Evolutionary conservation across 2,888 invertebrate genomes (phyloP).

Genomic region (Cabera pusaria): DNA sequence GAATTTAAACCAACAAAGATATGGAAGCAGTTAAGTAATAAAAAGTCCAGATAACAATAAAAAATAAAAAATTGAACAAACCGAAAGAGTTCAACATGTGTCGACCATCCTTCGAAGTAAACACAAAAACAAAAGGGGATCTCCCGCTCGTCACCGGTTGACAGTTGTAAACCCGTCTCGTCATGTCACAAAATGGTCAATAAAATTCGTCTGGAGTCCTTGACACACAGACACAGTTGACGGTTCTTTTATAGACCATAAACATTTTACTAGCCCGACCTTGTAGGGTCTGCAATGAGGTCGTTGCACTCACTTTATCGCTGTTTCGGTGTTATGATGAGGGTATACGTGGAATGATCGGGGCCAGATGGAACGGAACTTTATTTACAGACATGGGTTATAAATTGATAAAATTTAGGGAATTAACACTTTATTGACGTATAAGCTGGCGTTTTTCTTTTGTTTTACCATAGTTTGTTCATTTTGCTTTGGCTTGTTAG

Average conservation of each 20-base stretch:
- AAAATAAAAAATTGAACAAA: too few relatives aligned
- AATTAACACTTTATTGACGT: too few relatives aligned
- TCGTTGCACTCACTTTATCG: conserved; percentile 75
- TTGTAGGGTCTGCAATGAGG: conserved; percentile 81
- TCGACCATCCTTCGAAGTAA: conserved; percentile 13
- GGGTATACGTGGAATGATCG: conserved; percentile 21
- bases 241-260: conserved; percentile 80
- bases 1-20: too few relatives aligned
- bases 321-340: conserved; percentile 53
- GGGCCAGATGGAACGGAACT: too few relatives aligned
- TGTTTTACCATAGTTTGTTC: too few relatives aligned
- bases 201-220: conserved; percentile 77
- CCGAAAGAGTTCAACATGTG: too few relatives aligned
- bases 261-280: conserved; percentile 82
- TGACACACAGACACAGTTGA: conserved; percentile 80
- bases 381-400: too few relatives aligned
- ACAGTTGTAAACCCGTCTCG: conserved; percentile 58
- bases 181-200: conserved; percentile 61
- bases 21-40: too few relatives aligned
- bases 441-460: too few relatives aligned
- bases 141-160: conserved; percentile 38
- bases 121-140: conserved; percentile 46
- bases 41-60: too few relatives aligned
- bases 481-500: too few relatives aligned
- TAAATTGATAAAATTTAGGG: too few relatives aligned